Evolutionary conservation across 64 coral and sea anemone genomes (phyloP).

Genomic region (Montipora cactus): DNA sequence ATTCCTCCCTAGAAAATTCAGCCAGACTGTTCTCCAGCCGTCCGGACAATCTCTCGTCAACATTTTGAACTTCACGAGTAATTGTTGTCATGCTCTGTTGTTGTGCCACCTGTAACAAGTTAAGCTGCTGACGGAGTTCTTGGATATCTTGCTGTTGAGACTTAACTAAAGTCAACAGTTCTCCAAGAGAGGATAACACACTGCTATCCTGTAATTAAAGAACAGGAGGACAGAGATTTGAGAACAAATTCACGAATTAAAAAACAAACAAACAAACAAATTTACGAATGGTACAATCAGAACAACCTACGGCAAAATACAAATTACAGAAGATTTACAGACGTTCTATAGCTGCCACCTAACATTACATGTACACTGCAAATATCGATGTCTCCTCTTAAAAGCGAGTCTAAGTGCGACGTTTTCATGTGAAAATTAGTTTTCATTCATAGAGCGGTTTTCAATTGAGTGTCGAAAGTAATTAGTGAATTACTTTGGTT

Average conservation of each 20-base stretch:
- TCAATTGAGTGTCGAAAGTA: too few species aligned
- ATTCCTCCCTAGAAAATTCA: constrained; percentile 69
- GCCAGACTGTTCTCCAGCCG: constrained; percentile 66
- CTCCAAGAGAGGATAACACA: constrained; percentile 29
- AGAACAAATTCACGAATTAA: not conserved
- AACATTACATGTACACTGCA: too few species aligned
- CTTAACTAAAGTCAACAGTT: constrained; percentile 55
- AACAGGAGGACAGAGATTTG: not conserved
- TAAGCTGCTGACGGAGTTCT: constrained; percentile 73
- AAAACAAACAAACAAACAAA: not conserved
- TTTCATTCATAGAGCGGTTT: too few species aligned
- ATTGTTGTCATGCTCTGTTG: constrained; percentile 58
- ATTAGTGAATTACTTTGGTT: too few species aligned
- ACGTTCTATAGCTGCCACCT: too few species aligned
- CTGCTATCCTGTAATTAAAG: not conserved
- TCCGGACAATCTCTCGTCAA: constrained; percentile 69
- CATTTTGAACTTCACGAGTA: constrained; percentile 58
- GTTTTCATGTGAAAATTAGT: too few species aligned
- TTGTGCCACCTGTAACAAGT: constrained; percentile 59
- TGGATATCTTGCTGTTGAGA: constrained; percentile 73
- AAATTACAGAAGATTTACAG: too few species aligned
- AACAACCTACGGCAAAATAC: too few species aligned
- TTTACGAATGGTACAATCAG: not conserved
- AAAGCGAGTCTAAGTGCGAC: too few species aligned
- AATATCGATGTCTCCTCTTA: too few species aligned